These are phyloP conservation scores for Drosophila suboccidentalis DNA, from an alignment of 2,888 invertebrate genomes.

Conservation along the genomic window DNA sequence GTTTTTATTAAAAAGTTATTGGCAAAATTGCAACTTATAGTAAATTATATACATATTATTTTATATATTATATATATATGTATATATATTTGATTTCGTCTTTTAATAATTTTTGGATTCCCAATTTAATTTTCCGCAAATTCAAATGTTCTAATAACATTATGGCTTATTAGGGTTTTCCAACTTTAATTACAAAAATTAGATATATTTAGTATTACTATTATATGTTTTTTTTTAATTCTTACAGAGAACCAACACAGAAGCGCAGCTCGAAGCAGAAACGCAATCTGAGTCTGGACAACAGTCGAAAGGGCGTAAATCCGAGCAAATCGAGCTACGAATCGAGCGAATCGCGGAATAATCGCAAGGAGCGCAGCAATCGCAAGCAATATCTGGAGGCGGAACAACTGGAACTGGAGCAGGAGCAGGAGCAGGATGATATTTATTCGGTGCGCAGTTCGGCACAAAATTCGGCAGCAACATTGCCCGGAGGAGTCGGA, in stretches of 20 bases:
- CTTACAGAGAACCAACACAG: constrained; percentile 37
- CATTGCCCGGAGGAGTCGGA: constrained; percentile 39
- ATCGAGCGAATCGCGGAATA: constrained; percentile 14
- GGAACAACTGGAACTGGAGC: constrained; percentile 30
- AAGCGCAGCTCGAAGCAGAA: constrained; percentile 84
- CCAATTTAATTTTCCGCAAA: too few relatives aligned
- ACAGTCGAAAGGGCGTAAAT: constrained; percentile 53
- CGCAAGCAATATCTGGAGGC: constrained; percentile 68
- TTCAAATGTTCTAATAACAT: too few relatives aligned
- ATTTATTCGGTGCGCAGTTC: constrained; percentile 70
- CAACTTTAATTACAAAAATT: neutral
- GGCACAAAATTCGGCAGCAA: constrained; percentile 63
- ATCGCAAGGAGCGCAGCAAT: constrained; percentile 54
- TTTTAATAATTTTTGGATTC: too few relatives aligned
- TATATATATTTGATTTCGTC: too few relatives aligned
- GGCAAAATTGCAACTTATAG: too few relatives aligned
- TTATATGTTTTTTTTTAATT: neutral
- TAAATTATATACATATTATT: too few relatives aligned
- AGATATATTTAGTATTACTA: neutral
- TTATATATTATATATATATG: too few relatives aligned
- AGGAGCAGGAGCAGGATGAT: constrained; percentile 56
- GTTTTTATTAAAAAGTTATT: too few relatives aligned
- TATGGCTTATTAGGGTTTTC: too few relatives aligned
- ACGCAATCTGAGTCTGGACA: constrained; percentile 83
- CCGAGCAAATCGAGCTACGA: constrained; percentile 38